A percentile compares a stretch with the other conserved stretches of the same genome.
These are phyloP conservation scores for Yponomeuta malinellus DNA, from an alignment of 2,888 invertebrate genomes.

Conservation along the genomic window DNA sequence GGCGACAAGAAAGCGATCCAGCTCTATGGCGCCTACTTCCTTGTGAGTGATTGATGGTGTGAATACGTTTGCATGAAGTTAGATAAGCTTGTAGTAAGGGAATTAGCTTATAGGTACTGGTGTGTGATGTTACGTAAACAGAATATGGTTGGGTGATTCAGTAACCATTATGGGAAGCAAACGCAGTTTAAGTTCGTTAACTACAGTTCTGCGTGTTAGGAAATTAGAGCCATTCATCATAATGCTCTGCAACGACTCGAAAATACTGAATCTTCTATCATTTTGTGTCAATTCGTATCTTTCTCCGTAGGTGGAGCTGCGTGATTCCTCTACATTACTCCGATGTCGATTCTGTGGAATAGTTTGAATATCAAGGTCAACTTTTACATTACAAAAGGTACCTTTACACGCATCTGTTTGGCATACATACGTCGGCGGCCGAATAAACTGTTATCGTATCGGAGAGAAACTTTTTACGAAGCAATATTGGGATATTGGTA, in stretches of 20 bases:
- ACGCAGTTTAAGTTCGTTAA: not conserved
- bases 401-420: not conserved
- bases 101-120: not conserved
- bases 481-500: not conserved
- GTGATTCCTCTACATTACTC: slow-evolving; percentile 3
- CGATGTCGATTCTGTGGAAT: not conserved
- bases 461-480: slow-evolving; percentile 1
- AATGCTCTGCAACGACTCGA: not conserved
- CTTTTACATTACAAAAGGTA: slow-evolving; percentile 7
- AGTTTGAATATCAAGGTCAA: slow-evolving; percentile 13
- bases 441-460: not conserved
- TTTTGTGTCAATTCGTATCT: not conserved
- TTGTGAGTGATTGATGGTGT: not conserved
- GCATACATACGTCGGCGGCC: not conserved
- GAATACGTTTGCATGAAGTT: not conserved
- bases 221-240: not conserved
- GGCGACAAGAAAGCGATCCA: slow-evolving; percentile 29
- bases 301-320: not conserved
- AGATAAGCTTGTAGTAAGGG: not conserved
- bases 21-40: slow-evolving; percentile 1
- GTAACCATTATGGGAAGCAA: not conserved
- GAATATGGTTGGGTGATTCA: not conserved
- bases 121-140: not conserved
- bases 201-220: not conserved
- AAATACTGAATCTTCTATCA: not conserved